Percentiles rank a stretch among this genome's conserved stretches.
Evolutionary conservation across 2,888 invertebrate species (phyloP).

Genomic region (Rugalucina vietnamica): DNA sequence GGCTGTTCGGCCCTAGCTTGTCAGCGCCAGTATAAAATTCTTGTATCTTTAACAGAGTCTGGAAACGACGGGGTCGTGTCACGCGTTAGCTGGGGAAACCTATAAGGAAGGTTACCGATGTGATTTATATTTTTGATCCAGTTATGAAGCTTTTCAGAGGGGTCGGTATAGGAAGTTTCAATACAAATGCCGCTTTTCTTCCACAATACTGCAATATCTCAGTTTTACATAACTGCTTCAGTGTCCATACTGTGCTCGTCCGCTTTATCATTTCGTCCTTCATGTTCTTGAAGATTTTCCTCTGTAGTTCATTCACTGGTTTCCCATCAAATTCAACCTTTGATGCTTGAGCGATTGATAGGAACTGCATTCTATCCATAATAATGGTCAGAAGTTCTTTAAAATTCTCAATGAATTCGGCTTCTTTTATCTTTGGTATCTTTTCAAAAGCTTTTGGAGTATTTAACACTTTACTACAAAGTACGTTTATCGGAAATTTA

Average conservation of each 20-base stretch:
- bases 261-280: slow-evolving; percentile 53
- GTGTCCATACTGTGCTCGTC: slow-evolving; percentile 45
- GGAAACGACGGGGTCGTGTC: too few relatives aligned
- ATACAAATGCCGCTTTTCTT: slow-evolving; percentile 59
- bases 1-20: too few relatives aligned
- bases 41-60: too few relatives aligned
- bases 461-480: slow-evolving; percentile 54
- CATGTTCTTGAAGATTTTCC: slow-evolving; percentile 48
- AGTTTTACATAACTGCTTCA: slow-evolving; percentile 65
- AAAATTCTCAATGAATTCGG: slow-evolving; percentile 32
- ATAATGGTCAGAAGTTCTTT: slow-evolving; percentile 48
- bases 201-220: slow-evolving; percentile 62
- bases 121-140: not conserved
- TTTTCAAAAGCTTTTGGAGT: slow-evolving; percentile 37
- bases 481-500: slow-evolving; percentile 62
- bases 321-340: slow-evolving; percentile 44
- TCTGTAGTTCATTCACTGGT: slow-evolving; percentile 40
- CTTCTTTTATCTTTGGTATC: slow-evolving; percentile 27
- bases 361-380: slow-evolving; percentile 60
- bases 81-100: too few relatives aligned
- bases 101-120: too few relatives aligned
- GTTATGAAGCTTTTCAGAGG: slow-evolving; percentile 56
- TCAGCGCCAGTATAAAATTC: too few relatives aligned
- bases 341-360: slow-evolving; percentile 43
- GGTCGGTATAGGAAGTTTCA: slow-evolving; percentile 66